phyloP scores from a whole-genome alignment of 2,888 invertebrate species.

The Sialis lutaria region DNA sequence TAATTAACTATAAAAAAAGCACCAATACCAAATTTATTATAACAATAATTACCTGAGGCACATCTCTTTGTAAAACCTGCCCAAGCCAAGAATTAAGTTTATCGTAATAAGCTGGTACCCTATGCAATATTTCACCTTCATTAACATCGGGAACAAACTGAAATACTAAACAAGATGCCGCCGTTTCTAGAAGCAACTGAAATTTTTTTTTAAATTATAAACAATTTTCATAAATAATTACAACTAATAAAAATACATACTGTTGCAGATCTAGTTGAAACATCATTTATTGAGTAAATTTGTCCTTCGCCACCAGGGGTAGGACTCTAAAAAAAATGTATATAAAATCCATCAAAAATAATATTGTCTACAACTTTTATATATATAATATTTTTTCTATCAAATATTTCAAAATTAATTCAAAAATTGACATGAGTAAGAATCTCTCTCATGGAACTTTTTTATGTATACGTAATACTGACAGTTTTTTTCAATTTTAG shows the following conservation, averaged over 20 bases:
- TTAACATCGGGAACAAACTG: slow-evolving; percentile 54
- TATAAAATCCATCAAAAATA: not conserved
- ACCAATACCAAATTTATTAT: not conserved
- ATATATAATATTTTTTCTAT: not conserved
- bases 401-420: no score
- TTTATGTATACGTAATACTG: no score
- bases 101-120: slow-evolving; percentile 57
- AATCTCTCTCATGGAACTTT: no score
- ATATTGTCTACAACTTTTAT: slow-evolving; percentile 6
- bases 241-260: slow-evolving; percentile 23
- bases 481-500: no score
- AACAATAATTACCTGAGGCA: slow-evolving; percentile 42
- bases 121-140: slow-evolving; percentile 27
- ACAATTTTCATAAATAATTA: not conserved
- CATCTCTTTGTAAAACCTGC: slow-evolving; percentile 73
- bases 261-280: slow-evolving; percentile 39
- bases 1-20: slow-evolving; percentile 17
- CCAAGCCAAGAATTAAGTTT: slow-evolving; percentile 83
- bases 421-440: no score
- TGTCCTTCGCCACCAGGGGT: slow-evolving; percentile 60
- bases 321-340: slow-evolving; percentile 44
- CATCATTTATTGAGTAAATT: slow-evolving; percentile 37
- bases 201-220: not conserved
- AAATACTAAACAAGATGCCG: slow-evolving; percentile 73
- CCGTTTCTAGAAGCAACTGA: slow-evolving; percentile 51